These are phyloP conservation scores for Trichacis sp. DNA, from an alignment of 2,888 invertebrate genomes.

Conservation along the genomic window DNA sequence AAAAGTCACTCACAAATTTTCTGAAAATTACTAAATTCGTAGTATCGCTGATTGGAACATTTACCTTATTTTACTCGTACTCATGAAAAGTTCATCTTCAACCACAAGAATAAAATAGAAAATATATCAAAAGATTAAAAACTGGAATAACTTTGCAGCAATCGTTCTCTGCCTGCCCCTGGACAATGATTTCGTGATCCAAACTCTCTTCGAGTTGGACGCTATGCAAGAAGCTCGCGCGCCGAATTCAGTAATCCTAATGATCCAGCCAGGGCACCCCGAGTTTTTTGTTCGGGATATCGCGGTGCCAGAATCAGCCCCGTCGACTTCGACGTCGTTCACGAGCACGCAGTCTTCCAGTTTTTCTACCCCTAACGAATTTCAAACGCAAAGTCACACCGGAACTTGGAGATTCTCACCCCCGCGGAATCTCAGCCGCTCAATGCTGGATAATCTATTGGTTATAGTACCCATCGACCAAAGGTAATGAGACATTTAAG, in stretches of 20 bases:
- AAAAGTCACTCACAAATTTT: too few relatives aligned
- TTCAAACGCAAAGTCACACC: background rate
- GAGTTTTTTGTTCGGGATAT: conserved; percentile 56
- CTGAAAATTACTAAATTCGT: too few relatives aligned
- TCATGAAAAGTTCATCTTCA: too few relatives aligned
- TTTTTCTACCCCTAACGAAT: conserved; percentile 44
- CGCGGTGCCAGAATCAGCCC: conserved; percentile 12
- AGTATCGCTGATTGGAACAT: too few relatives aligned
- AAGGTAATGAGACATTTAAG: conserved; percentile 52
- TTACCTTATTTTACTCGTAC: too few relatives aligned
- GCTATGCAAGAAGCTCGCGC: conserved; percentile 66
- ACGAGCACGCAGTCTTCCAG: conserved; percentile 48
- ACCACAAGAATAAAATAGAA: too few relatives aligned
- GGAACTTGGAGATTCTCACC: conserved; percentile 39
- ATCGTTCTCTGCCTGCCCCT: conserved; percentile 71
- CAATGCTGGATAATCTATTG: conserved; percentile 55
- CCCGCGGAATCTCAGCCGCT: conserved; percentile 49
- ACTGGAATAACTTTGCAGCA: conserved; percentile 55
- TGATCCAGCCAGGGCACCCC: conserved; percentile 65
- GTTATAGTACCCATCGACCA: conserved; percentile 62
- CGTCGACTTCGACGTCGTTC: conserved; percentile 17
- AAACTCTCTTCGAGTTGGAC: conserved; percentile 65
- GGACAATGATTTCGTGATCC: conserved; percentile 56
- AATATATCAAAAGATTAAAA: background rate
- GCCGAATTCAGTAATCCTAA: conserved; percentile 69